phyloP scores from a whole-genome alignment of 2,797 vertebrate species.

The Mallotus villosus region DNA sequence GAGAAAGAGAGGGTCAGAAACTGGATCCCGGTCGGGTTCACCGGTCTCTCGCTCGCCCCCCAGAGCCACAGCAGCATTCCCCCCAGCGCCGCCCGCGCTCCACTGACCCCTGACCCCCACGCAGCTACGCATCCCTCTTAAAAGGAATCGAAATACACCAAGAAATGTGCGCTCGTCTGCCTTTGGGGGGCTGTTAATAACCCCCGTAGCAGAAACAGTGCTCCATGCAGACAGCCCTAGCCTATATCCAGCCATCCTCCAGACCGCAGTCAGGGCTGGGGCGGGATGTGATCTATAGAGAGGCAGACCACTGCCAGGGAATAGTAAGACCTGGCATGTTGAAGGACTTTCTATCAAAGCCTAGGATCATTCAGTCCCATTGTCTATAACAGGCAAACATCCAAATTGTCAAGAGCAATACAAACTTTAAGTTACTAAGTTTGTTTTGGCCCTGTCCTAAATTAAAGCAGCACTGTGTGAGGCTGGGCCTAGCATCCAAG shows the following conservation, averaged over 20 bases:
- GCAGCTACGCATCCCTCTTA: constrained; percentile 43
- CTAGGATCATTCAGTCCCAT: constrained; percentile 20
- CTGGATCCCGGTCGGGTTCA: constrained; percentile 41
- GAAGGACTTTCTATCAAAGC: constrained; percentile 28
- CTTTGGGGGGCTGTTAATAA: constrained; percentile 55
- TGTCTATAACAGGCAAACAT: constrained; percentile 27
- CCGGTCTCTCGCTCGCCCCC: constrained; percentile 28
- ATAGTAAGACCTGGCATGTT: constrained; percentile 18
- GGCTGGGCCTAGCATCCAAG: neutral
- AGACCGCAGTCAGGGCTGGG: neutral
- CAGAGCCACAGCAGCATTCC: constrained; percentile 35
- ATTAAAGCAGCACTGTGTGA: constrained; percentile 1
- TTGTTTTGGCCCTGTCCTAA: constrained; percentile 5
- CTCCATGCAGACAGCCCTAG: constrained; percentile 40
- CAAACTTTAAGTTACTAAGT: constrained; percentile 15
- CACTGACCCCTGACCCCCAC: neutral
- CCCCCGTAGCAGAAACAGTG: constrained; percentile 45
- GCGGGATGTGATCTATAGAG: constrained; percentile 34
- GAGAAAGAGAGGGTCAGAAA: constrained; percentile 35
- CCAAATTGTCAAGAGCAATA: constrained; percentile 28
- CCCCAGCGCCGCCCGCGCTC: constrained; percentile 30
- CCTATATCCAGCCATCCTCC: constrained; percentile 23
- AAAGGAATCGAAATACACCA: constrained; percentile 65
- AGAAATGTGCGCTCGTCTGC: constrained; percentile 56
- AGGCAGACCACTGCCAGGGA: constrained; percentile 26